Evolutionary conservation across 2,888 invertebrate genomes (phyloP), one percentile per base, ranked within the genome.

Genomic region (Polyommatus iphigenia): DNA sequence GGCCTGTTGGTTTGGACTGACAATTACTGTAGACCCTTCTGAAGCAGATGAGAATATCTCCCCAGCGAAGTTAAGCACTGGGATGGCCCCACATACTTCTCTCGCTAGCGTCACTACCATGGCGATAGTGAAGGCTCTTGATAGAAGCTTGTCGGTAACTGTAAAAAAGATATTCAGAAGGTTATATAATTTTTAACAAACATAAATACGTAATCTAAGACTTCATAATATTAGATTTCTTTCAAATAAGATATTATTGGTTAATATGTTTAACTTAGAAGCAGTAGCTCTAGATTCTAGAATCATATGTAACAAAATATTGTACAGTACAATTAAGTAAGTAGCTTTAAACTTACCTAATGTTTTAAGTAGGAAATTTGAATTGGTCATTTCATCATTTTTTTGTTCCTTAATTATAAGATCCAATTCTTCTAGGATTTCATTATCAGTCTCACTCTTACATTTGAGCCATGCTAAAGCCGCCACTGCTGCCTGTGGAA

Each of bases 391-490:
- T 1, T 87, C 87, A 29, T 93, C 92, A 50, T 87, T 87, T 5
- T 83, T 84, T 77, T 91, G 89, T 80, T 92, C 91, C 20, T 85
- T 86, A 57, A 83, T 87, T 7, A 92, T 85, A 3, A 81, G 81
- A 8, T 89, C 85, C 0, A 92, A 75, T 79, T 91, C 92, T 7
- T 84, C 82, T 15, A 86, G 79, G 5, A 83, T 76, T 29, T 77
- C 76, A 5, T 76, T 50, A 50, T 91, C 90, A 3, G 84, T 83
- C 80, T 87, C 87, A 2, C 82, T 82, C 76, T 88, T 85, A 79
- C 91, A 91, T 50, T 91, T 86, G 0, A 93, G 87, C 92, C 92
- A 93, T 0, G 90, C 87, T 24, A 92, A 77, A 0, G 88, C 88
- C 54, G 86, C 84, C 0, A 81, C 81, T 2, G 91, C 92, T 85